These are phyloP conservation scores for Apotomis capreana DNA, from an alignment of 2,888 invertebrate genomes.

Conservation along the genomic window DNA sequence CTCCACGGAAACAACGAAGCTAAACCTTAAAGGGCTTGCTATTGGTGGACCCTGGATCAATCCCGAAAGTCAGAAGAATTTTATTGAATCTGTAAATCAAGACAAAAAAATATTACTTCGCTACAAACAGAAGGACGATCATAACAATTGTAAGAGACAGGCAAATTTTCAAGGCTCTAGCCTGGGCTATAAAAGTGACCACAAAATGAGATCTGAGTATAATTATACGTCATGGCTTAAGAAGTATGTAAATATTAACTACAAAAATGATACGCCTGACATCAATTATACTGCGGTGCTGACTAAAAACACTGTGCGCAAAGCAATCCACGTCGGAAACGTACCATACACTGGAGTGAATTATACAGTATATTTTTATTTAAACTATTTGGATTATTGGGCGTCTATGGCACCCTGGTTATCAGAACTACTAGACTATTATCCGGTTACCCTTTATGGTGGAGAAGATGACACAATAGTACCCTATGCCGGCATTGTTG, in stretches of 20 bases:
- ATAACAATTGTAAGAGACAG: slow-evolving; percentile 55
- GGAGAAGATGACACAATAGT: slow-evolving; percentile 93
- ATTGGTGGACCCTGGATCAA: slow-evolving; percentile 43
- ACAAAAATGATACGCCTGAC: too few species aligned
- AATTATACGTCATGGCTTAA: too few species aligned
- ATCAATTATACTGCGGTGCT: slow-evolving; percentile 68
- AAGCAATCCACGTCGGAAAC: slow-evolving; percentile 90
- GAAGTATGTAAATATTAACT: too few species aligned
- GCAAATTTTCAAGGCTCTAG: too few species aligned
- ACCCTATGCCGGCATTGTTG: slow-evolving; percentile 89
- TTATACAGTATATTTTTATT: slow-evolving; percentile 82
- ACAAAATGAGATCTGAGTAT: too few species aligned
- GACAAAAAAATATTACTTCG: too few species aligned
- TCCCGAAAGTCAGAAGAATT: slow-evolving; percentile 37
- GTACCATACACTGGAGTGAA: slow-evolving; percentile 81
- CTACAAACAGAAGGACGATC: too few species aligned
- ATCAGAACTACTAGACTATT: slow-evolving; percentile 81
- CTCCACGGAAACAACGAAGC: slow-evolving; percentile 85
- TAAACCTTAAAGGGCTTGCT: slow-evolving; percentile 79
- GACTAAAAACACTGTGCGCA: slow-evolving; percentile 81
- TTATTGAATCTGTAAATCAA: not conserved
- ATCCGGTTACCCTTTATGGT: slow-evolving; percentile 88
- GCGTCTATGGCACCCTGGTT: slow-evolving; percentile 86
- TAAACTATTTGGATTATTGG: slow-evolving; percentile 86
- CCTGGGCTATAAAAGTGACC: too few species aligned